Evolutionary conservation across 37 sponge, comb jelly and placozoan species (phyloP).

Genomic region (Halichondria panicea): DNA sequence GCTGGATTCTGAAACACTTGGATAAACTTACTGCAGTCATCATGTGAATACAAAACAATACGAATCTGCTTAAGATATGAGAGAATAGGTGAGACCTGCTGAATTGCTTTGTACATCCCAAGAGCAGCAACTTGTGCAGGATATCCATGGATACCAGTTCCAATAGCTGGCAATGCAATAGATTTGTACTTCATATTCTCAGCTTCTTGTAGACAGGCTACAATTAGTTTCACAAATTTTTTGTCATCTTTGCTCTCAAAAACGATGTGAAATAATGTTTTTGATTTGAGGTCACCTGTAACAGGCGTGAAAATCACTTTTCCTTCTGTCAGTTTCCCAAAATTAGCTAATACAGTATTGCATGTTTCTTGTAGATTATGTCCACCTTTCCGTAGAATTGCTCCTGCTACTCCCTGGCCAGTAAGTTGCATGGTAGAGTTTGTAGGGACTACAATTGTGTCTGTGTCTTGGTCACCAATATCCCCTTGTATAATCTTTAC

Average conservation of each 20-base stretch:
- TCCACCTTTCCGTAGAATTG: conserved; percentile 59
- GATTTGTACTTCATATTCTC: conserved; percentile 18
- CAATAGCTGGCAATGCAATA: conserved; percentile 65
- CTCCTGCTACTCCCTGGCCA: conserved; percentile 51
- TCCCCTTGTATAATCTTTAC: conserved; percentile 56
- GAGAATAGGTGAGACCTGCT: background rate
- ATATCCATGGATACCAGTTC: conserved; percentile 34
- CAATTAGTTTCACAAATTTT: conserved; percentile 13
- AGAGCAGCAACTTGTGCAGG: conserved; percentile 36
- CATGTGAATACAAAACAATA: conserved; percentile 29
- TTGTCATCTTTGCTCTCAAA: conserved; percentile 13
- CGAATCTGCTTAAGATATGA: conserved; percentile 7
- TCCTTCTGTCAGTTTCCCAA: conserved; percentile 11
- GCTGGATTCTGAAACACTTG: background rate
- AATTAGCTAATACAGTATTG: conserved; percentile 1
- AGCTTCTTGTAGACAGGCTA: conserved; percentile 31
- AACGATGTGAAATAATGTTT: conserved; percentile 43
- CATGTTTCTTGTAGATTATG: conserved; percentile 34
- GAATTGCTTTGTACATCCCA: conserved; percentile 38
- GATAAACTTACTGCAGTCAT: conserved; percentile 12
- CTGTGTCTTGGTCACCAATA: conserved; percentile 32
- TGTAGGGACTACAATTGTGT: conserved; percentile 67
- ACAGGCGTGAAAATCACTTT: conserved; percentile 39
- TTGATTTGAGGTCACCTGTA: conserved; percentile 51
- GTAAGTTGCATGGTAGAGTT: conserved; percentile 16